A percentile compares a stretch with the other conserved stretches of the same genome.
Evolutionary conservation across 2,113 vertebrate species (phyloP).

Genomic region (Dasyurus viverrinus): DNA sequence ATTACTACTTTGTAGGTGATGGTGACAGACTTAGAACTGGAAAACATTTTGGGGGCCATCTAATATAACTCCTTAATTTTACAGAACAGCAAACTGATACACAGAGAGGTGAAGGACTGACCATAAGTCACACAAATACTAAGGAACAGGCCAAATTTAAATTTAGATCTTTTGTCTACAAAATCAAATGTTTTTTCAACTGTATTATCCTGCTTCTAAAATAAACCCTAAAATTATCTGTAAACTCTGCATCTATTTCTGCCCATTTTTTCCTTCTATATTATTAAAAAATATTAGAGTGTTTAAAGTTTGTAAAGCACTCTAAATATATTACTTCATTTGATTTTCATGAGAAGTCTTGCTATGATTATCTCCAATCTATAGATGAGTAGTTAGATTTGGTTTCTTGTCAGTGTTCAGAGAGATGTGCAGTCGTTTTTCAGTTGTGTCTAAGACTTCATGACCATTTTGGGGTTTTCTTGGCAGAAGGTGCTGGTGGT

Average conservation of each 20-base stretch:
- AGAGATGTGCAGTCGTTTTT: too few relatives aligned
- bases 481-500: too few relatives aligned
- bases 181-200: neutral
- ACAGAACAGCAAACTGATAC: neutral
- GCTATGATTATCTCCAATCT: neutral
- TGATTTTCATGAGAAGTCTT: neutral
- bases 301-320: neutral
- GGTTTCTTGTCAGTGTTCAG: neutral
- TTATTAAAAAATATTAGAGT: conserved; percentile 24
- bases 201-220: neutral
- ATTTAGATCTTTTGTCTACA: neutral
- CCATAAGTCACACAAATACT: neutral
- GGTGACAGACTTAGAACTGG: neutral
- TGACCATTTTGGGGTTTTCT: too few relatives aligned
- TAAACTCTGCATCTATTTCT: neutral
- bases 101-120: neutral
- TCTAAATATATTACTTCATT: neutral
- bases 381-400: neutral
- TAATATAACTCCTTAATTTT: neutral
- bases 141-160: neutral
- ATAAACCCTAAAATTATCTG: too few relatives aligned
- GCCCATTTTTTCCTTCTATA: conserved; percentile 19
- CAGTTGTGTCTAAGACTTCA: too few relatives aligned
- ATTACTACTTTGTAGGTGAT: neutral
- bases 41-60: neutral